Conservation (phyloP, 1,140 invertebrate species). For the Drosophila biarmipes region DNA sequence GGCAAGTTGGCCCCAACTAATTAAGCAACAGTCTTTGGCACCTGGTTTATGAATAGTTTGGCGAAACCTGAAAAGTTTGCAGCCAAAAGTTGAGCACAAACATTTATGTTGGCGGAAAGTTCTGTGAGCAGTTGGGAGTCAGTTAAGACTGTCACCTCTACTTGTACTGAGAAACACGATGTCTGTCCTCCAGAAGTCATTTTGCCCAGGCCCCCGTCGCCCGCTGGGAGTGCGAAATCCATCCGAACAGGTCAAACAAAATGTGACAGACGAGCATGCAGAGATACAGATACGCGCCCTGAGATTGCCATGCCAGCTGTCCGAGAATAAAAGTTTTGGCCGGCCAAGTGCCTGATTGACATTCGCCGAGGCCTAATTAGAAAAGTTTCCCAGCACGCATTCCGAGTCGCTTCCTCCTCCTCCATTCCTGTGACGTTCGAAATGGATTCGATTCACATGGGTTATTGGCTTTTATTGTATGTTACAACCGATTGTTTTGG, state of each 20-base stretch:
- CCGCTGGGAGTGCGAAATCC: conserved; percentile 1
- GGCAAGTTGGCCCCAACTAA: conserved; percentile 43
- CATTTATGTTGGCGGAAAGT: conserved; percentile 26
- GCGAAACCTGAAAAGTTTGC: conserved; percentile 52
- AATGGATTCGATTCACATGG: conserved; percentile 32
- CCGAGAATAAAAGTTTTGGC: conserved; percentile 45
- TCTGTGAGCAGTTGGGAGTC: conserved; percentile 8
- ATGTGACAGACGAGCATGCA: conserved; percentile 42
- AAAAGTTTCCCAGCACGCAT: conserved; percentile 64
- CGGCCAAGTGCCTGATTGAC: conserved; percentile 62
- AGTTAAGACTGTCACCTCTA: conserved; percentile 29
- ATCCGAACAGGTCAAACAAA: conserved; percentile 11
- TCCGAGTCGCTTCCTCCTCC: conserved; percentile 2
- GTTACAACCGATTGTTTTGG: conserved; percentile 70
- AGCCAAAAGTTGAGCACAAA: conserved; percentile 49
- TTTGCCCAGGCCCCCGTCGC: not conserved
- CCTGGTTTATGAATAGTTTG: conserved; percentile 49
- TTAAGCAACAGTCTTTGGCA: conserved; percentile 67
- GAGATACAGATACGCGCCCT: conserved; percentile 22
- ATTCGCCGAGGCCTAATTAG: conserved; percentile 65
- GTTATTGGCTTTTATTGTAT: conserved; percentile 65
- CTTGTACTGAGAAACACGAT: conserved; percentile 4
- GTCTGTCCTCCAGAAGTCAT: conserved; percentile 2
- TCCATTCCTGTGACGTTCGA: conserved; percentile 19
- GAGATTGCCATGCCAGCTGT: conserved; percentile 27